phyloP scores from a whole-genome alignment of 2,113 vertebrate genomes.

The Mormoops blainvillei region DNA sequence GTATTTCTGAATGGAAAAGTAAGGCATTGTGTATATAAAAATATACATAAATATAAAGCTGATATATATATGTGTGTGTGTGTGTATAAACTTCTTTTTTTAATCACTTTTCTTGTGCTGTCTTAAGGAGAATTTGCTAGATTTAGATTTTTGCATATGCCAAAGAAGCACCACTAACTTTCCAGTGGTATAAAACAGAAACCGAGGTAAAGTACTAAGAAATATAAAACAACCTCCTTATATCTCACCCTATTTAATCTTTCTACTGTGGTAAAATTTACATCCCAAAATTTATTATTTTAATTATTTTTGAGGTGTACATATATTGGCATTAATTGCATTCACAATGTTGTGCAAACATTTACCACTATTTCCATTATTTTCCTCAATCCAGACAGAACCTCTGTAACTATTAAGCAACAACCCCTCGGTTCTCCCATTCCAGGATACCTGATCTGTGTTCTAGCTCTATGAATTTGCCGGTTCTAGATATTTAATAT shows the following conservation, averaged over 20 bases:
- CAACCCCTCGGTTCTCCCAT: neutral
- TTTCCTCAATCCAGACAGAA: neutral
- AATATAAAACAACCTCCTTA: neutral
- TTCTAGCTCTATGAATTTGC: neutral
- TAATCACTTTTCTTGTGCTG: neutral
- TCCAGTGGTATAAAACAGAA: neutral
- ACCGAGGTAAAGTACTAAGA: neutral
- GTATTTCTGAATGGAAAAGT: neutral
- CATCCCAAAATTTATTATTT: neutral
- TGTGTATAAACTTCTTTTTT: neutral
- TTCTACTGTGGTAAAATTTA: neutral
- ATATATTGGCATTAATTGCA: neutral
- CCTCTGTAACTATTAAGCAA: neutral
- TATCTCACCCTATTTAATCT: neutral
- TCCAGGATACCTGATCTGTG: neutral
- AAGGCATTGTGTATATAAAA: neutral
- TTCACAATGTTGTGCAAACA: neutral
- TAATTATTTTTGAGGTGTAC: neutral
- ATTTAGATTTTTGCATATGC: neutral
- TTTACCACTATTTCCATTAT: neutral
- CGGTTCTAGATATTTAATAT: neutral
- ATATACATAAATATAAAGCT: too few species aligned
- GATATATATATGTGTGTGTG: too few species aligned
- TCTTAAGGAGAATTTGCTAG: slow-evolving; percentile 1
- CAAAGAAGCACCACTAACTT: neutral